phyloP scores from a whole-genome alignment of 2,888 invertebrate genomes.

The Neoitamus cyanurus region DNA sequence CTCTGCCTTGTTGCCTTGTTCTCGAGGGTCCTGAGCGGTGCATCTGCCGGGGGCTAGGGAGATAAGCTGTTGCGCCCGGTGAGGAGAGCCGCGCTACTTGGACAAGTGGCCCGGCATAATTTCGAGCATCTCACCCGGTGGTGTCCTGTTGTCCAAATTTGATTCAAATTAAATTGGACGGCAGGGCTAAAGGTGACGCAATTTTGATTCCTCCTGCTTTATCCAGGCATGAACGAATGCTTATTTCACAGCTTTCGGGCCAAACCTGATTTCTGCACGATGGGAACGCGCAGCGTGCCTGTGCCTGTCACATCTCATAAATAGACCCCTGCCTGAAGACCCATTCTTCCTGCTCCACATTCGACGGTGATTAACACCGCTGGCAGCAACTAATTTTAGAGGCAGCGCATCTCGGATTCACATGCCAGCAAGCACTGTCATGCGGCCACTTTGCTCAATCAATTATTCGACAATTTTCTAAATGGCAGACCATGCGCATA shows the following conservation, averaged over 20 bases:
- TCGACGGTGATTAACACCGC: slow-evolving; percentile 6
- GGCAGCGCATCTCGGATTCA: slow-evolving; percentile 18
- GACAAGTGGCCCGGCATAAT: slow-evolving; percentile 25
- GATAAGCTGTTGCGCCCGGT: background rate
- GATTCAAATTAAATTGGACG: slow-evolving; percentile 22
- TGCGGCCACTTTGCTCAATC: slow-evolving; percentile 53
- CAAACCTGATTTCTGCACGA: background rate
- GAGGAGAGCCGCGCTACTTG: background rate
- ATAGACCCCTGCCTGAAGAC: background rate
- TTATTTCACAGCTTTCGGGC: background rate
- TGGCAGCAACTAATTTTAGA: slow-evolving; percentile 1
- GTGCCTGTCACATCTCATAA: too few relatives aligned
- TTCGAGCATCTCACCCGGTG: background rate
- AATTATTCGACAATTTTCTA: slow-evolving; percentile 58
- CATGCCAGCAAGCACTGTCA: slow-evolving; percentile 15
- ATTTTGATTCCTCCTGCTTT: background rate
- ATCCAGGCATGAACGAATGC: background rate
- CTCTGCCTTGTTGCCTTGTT: background rate
- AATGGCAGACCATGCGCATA: slow-evolving; percentile 58
- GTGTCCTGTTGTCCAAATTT: background rate
- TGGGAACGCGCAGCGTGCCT: too few relatives aligned
- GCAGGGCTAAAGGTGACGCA: background rate
- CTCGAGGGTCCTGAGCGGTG: background rate
- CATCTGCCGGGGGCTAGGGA: background rate
- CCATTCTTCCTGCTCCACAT: background rate